Percentiles rank a stretch among this genome's conserved stretches.
Conservation (phyloP, 2,888 invertebrate genomes). For the Carterocephalus palaemon region DNA sequence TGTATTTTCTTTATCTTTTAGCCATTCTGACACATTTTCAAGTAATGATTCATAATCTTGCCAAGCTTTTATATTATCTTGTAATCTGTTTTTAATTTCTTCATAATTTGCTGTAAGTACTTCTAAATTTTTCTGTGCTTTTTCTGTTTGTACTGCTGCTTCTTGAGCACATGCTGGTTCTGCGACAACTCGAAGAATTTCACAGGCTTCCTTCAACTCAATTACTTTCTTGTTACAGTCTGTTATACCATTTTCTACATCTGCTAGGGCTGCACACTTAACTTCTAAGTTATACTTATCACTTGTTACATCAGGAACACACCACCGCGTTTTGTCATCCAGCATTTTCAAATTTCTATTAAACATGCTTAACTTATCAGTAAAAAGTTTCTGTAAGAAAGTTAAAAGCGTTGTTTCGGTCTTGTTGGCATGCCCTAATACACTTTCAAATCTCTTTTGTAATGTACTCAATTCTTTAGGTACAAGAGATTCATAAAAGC, state of each 20-base stretch:
- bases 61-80: conserved; percentile 87
- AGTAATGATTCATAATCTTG: conserved; percentile 87
- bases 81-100: conserved; percentile 83
- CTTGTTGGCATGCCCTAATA: conserved; percentile 88
- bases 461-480: conserved; percentile 90
- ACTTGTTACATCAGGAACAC: conserved; percentile 91
- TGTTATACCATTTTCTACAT: conserved; percentile 84
- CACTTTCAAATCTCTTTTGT: conserved; percentile 90
- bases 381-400: conserved; percentile 91
- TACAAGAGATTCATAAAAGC: conserved; percentile 86
- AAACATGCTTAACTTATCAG: conserved; percentile 89
- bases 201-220: conserved; percentile 85
- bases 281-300: conserved; percentile 96
- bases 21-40: conserved; percentile 86
- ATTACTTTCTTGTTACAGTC: conserved; percentile 83
- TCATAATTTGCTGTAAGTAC: conserved; percentile 83
- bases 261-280: conserved; percentile 88
- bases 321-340: conserved; percentile 94
- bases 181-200: conserved; percentile 85
- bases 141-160: conserved; percentile 83
- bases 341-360: conserved; percentile 89
- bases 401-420: conserved; percentile 87
- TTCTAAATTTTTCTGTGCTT: conserved; percentile 84
- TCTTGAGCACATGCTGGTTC: conserved; percentile 83
- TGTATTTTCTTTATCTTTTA: conserved; percentile 88